Base-by-base conservation (phyloP, 2,797 vertebrate species). In the Lepilemur ruficaudatus region DNA sequence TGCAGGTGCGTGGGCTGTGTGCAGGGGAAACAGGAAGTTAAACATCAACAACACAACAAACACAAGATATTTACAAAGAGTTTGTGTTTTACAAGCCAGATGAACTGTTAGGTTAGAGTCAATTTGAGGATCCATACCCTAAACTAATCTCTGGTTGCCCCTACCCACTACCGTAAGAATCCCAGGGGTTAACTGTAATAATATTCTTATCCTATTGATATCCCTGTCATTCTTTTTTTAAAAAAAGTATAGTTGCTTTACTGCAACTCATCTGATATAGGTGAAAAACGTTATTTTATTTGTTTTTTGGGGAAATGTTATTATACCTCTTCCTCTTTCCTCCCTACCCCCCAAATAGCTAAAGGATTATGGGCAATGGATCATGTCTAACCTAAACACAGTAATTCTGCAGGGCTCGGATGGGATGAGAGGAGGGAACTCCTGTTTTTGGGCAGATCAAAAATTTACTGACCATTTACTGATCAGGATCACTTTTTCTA, bases 1-100 rank as follows among this genome's bases (percentile, higher is more conserved):
- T 4, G 4, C 15, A 0, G 32, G 14, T 1, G 2, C 17, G 57
- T 0, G 23, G 59, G 38, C 15, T 23, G 35, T 2, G 32, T 13
- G 3, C 10, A 23, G 23, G 1, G 30, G 13, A 4, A 23, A 7
- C 4, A 6, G 25, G 2, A 23, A n/a, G 41, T 17, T 78, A 41
- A 86, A 38, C 17, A 90, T 5, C 17, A 11, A 38, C 10, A 79
- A 43, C n/a, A 80, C 22, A 20, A 9, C 15, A 46, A 84, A 35
- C 22, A 65, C 15, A 86, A 65, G 50, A 46, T 67, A 23, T 52
- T 73, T 55, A 76, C 55, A 57, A 65, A 67, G 22, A 63, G 43
- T 41, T 12, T 50, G 8, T 92, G 79, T 73, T 81, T 82, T 87
- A 57, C 12, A 81, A 91, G n/a, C 65, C 57, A 81, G 61, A 32